Evolutionary conservation across 2,797 vertebrate genomes (phyloP).

Genomic region (Falco columbarius): DNA sequence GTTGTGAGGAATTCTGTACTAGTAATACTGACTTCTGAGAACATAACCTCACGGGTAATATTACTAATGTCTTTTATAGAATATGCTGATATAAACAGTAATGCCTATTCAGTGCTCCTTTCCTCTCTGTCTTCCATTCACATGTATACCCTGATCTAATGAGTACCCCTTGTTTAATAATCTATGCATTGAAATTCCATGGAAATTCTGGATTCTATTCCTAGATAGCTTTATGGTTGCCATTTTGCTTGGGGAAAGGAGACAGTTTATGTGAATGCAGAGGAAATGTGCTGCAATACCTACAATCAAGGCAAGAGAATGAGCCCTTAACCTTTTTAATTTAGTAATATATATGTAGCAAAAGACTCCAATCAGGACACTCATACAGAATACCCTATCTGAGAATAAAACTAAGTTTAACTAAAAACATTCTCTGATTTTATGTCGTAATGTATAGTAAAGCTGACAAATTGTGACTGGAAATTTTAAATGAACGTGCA

Average conservation of each 20-base stretch:
- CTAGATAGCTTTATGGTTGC: not conserved
- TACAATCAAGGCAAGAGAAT: not conserved
- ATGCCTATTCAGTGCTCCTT: not conserved
- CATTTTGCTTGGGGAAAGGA: not conserved
- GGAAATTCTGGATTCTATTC: not conserved
- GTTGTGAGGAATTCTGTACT: not conserved
- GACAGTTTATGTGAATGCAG: not conserved
- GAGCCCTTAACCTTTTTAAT: not conserved
- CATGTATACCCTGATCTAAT: not conserved
- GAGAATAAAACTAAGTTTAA: not conserved
- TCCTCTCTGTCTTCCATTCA: not conserved
- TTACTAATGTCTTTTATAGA: not conserved
- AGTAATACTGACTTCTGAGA: not conserved
- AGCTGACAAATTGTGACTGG: not conserved
- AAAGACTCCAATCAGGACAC: not conserved
- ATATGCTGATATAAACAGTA: not conserved
- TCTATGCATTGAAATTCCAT: not conserved
- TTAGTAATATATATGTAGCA: not conserved
- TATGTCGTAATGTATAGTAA: not conserved
- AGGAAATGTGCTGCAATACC: not conserved
- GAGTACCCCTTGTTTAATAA: not conserved
- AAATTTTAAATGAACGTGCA: not conserved
- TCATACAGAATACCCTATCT: not conserved
- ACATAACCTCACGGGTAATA: accelerated
- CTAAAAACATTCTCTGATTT: not conserved